Percentiles rank a stretch among this genome's conserved stretches.
Evolutionary conservation across 2,113 vertebrate species (phyloP).

Genomic region (Panthera uncia): DNA sequence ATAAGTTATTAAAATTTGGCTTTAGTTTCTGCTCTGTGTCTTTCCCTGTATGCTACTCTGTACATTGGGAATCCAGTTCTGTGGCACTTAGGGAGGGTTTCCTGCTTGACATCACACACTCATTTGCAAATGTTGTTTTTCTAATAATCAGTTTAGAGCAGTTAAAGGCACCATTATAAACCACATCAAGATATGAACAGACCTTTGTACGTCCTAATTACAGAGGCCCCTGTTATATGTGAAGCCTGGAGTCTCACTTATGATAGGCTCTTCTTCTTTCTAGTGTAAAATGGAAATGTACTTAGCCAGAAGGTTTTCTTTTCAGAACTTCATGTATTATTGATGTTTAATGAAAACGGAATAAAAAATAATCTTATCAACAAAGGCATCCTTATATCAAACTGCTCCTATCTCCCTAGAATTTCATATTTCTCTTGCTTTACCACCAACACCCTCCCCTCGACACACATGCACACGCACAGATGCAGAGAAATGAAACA

Average conservation of each 20-base stretch:
- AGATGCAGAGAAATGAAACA: neutral
- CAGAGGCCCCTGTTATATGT: neutral
- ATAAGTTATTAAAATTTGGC: neutral
- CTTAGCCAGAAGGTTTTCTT: neutral
- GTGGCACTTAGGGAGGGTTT: neutral
- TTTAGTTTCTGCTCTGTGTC: neutral
- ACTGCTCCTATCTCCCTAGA: neutral
- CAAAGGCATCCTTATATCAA: neutral
- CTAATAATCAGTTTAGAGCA: neutral
- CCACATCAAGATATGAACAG: neutral
- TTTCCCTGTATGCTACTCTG: neutral
- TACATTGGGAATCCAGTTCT: neutral
- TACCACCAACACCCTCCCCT: neutral
- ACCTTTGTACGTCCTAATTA: neutral
- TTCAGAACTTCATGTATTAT: neutral
- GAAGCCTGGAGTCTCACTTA: neutral
- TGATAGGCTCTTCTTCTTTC: neutral
- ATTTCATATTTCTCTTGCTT: neutral
- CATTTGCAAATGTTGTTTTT: constrained; percentile 4
- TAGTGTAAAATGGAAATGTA: neutral
- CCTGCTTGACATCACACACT: neutral
- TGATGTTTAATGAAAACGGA: constrained; percentile 7
- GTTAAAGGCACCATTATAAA: neutral
- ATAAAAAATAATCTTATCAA: constrained; percentile 44
- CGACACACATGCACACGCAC: neutral